phyloP scores from a whole-genome alignment of 2,888 invertebrate species.

The Dolichomitus sp. region DNA sequence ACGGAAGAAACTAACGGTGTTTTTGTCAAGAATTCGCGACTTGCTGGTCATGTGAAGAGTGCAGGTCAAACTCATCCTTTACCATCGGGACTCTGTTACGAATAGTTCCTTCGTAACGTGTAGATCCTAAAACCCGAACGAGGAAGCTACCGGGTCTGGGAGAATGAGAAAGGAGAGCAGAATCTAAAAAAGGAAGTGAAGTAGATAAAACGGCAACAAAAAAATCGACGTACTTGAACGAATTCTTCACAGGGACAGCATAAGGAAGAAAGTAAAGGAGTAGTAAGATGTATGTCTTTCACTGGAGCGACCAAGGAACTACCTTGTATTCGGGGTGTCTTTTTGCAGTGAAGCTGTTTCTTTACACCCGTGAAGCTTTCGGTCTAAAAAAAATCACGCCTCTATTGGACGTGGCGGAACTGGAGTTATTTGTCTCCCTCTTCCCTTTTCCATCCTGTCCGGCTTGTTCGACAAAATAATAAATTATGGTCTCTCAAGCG shows the following conservation, averaged over 20 bases:
- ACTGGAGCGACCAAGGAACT: not conserved
- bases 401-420: constrained; percentile 38
- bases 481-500: constrained; percentile 53
- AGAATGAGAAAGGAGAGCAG: not conserved
- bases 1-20: not conserved
- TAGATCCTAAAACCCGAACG: constrained; percentile 1
- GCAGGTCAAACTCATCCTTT: constrained; percentile 25
- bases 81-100: constrained; percentile 8
- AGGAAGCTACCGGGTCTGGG: not conserved
- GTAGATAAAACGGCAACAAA: constrained; percentile 20
- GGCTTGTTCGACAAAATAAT: constrained; percentile 59
- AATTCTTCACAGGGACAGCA: not conserved
- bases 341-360: constrained; percentile 4
- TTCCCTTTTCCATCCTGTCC: not conserved
- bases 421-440: constrained; percentile 49
- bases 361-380: constrained; percentile 19
- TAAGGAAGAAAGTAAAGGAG: not conserved
- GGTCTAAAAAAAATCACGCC: constrained; percentile 45
- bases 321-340: not conserved
- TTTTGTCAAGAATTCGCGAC: constrained; percentile 22
- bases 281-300: constrained; percentile 3
- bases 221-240: constrained; percentile 12
- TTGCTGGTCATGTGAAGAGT: constrained; percentile 15
- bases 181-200: not conserved
- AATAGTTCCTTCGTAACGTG: constrained; percentile 8